Base-by-base conservation (phyloP, 23 tunicate species). In the Halocynthia aurantium region DNA sequence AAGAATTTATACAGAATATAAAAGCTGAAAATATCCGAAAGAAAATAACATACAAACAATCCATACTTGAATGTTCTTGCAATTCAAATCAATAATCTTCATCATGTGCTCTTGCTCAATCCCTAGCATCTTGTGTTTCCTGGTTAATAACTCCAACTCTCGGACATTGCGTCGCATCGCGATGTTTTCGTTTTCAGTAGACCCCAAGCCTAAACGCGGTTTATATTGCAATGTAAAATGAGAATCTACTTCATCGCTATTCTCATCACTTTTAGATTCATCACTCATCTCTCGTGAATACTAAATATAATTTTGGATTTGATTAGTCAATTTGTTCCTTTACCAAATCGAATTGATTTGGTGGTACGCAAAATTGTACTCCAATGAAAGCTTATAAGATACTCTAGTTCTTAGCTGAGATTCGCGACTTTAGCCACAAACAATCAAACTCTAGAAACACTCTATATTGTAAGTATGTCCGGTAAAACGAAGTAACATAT, bases 181-280 rank as follows among this genome's bases (percentile, higher is more conserved):
- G 13, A 89, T 89, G 52, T 89, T 89, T 66, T 89, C 95, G 55
- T 89, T 89, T 8, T 87, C 85, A 44, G 95, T 89, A 10, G 95
- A 89, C 18, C 95, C 95, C 50, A 89, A 75, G 6, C 95, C 95
- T 17, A 89, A 55, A 22, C 95, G 88, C 68, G 95, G 88, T 61
- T 89, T 89, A 19, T 8, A 74, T 10, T 18, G n/a, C 9, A 74
- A 51, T 72, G 57, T 76, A 49, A 76, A 40, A 15, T n/a, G 50
- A 50, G 76, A 81, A 21, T 75, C 55, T 54, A 66, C 64, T 52
- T 75, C 81, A 20, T 75, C 76, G 9, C 51, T 49, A 19, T 75
- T 75, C 18, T 83, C 81, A 56, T 56, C 44, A 31, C 44, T 31
- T 21, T 64, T 76, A 40, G 54, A 83, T n/a, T n/a, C n/a, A n/a